Conservation (phyloP, 2,797 vertebrate species). For the Sebastes diaconus region DNA sequence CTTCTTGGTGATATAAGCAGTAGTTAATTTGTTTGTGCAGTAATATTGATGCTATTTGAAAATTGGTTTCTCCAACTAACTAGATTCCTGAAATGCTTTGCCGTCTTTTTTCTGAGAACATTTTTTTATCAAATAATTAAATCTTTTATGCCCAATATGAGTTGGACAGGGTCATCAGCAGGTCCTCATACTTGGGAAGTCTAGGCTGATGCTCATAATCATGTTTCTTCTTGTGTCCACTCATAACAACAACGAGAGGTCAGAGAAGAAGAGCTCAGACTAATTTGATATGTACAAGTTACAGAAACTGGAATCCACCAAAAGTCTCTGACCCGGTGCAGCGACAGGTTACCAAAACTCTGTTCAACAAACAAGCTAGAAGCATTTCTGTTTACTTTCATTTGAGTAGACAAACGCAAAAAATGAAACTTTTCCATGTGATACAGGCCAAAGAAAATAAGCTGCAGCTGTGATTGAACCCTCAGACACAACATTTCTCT, state of each 20-base stretch:
- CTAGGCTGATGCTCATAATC: background rate
- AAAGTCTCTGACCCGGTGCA: background rate
- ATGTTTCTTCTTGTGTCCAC: background rate
- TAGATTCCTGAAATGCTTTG: background rate
- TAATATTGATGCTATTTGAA: background rate
- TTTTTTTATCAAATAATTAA: background rate
- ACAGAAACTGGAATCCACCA: background rate
- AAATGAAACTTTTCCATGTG: background rate
- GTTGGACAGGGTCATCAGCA: background rate
- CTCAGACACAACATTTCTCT: background rate
- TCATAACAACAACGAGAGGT: background rate
- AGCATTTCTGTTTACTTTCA: background rate
- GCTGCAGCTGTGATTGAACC: conserved; percentile 18
- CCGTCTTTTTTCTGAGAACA: background rate
- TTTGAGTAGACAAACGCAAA: background rate
- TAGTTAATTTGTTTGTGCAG: background rate
- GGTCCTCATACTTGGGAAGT: background rate
- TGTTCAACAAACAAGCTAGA: background rate
- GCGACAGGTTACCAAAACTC: background rate
- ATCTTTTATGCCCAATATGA: background rate
- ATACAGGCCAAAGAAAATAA: conserved; percentile 10
- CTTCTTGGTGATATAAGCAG: background rate
- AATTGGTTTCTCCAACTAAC: background rate
- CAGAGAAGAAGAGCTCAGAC: background rate
- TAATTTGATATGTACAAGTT: background rate